Evolutionary conservation across 53 echinoderm and acorn worm species (phyloP).

Genomic region (Arbacia lixula): DNA sequence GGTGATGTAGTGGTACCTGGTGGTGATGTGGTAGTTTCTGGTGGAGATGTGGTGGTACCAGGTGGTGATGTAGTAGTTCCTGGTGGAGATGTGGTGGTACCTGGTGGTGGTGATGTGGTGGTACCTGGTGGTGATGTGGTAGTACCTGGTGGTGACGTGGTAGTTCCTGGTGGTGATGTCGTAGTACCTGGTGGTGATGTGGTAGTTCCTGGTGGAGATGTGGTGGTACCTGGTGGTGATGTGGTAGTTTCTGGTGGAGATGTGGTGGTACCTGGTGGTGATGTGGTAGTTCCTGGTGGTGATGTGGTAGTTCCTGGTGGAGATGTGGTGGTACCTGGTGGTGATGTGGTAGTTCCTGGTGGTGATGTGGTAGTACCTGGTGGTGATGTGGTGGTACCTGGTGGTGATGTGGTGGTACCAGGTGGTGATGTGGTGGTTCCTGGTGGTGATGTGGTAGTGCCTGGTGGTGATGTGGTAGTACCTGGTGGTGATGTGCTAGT

Average conservation of each 20-base stretch:
- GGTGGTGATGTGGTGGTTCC: background rate
- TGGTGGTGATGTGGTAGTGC: background rate
- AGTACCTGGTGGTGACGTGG: constrained; percentile 13
- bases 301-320: background rate
- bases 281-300: background rate
- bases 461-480: background rate
- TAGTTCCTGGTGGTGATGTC: constrained; percentile 15
- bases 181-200: constrained; percentile 1
- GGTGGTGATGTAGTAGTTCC: background rate
- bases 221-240: background rate
- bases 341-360: background rate
- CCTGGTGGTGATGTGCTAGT: background rate
- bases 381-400: constrained; percentile 4
- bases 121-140: constrained; percentile 12
- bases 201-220: background rate
- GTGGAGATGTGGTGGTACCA: background rate
- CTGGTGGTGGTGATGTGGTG: background rate
- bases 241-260: no score
- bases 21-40: no score
- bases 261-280: background rate
- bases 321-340: background rate
- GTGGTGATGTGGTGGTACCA: background rate
- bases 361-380: background rate
- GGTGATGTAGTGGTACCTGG: no score
- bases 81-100: constrained; percentile 5